Percentiles rank a stretch among this genome's conserved stretches.
Conservation (phyloP, 1,140 invertebrate species). For the Scaptomyza pallida region DNA sequence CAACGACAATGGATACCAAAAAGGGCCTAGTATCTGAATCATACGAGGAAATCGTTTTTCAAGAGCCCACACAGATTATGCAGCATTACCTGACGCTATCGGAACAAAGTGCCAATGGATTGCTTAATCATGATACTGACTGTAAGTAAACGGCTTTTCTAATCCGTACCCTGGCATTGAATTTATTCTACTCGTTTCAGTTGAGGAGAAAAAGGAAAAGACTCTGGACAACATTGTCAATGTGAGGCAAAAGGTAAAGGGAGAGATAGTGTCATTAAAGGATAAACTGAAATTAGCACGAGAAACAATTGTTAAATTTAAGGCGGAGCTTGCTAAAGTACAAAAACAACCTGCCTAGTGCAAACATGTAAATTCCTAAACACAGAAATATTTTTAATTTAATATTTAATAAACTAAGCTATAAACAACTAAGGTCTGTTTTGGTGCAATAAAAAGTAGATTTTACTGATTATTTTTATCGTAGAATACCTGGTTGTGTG, state of each 20-base stretch:
- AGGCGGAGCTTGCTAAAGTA: slow-evolving; percentile 92
- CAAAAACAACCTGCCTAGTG: slow-evolving; percentile 83
- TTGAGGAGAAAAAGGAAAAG: slow-evolving; percentile 95
- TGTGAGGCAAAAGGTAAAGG: slow-evolving; percentile 92
- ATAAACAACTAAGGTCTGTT: not conserved
- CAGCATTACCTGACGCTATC: slow-evolving; percentile 92
- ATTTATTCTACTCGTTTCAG: slow-evolving; percentile 85
- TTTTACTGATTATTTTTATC: not conserved
- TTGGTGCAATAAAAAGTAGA: not conserved
- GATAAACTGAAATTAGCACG: slow-evolving; percentile 94
- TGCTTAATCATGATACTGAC: slow-evolving; percentile 91
- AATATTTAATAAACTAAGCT: slow-evolving; percentile 14
- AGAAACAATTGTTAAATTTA: slow-evolving; percentile 95
- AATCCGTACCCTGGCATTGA: not conserved
- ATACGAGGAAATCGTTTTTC: slow-evolving; percentile 99
- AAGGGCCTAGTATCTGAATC: slow-evolving; percentile 95
- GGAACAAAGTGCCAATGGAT: slow-evolving; percentile 84
- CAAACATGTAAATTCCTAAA: slow-evolving; percentile 6
- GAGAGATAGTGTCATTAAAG: slow-evolving; percentile 93
- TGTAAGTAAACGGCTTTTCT: slow-evolving; percentile 87
- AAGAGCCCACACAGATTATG: slow-evolving; percentile 97
- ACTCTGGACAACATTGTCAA: slow-evolving; percentile 91
- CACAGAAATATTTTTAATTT: slow-evolving; percentile 2
- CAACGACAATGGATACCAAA: slow-evolving; percentile 89
- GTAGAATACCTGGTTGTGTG: not conserved